A percentile compares a stretch with the other conserved stretches of the same genome.
These are phyloP conservation scores for Drosophila lacteicornis DNA, from an alignment of 1,140 invertebrate genomes.

Conservation along the genomic window DNA sequence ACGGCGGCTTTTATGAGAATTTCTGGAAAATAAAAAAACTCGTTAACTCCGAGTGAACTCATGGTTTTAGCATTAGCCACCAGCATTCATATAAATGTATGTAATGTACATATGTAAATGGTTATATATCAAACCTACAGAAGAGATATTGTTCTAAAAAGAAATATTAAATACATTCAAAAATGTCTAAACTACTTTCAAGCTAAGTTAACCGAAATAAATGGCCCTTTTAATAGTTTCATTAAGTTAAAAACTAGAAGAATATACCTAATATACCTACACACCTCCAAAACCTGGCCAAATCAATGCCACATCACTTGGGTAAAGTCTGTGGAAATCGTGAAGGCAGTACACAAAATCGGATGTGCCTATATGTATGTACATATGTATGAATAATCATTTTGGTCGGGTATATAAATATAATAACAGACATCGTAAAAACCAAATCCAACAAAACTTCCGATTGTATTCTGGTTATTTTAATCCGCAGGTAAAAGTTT, in stretches of 20 bases:
- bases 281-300: too few relatives aligned
- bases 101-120: conserved; percentile 4
- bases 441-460: conserved; percentile 8
- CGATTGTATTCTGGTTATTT: conserved; percentile 15
- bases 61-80: conserved; percentile 22
- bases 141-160: neutral
- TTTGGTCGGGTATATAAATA: neutral
- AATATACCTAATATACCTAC: too few relatives aligned
- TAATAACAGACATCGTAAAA: neutral
- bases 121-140: conserved; percentile 24
- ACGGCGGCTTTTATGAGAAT: conserved; percentile 21
- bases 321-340: too few relatives aligned
- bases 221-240: too few relatives aligned
- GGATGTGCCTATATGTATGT: too few relatives aligned
- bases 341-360: too few relatives aligned
- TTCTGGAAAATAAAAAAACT: conserved; percentile 7
- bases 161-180: too few relatives aligned
- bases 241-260: too few relatives aligned
- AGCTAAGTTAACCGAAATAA: too few relatives aligned
- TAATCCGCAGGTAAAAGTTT: conserved; percentile 16
- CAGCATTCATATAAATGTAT: neutral
- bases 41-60: conserved; percentile 19
- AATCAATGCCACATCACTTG: too few relatives aligned
- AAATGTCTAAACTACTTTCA: too few relatives aligned
- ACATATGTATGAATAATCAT: too few relatives aligned